Percentiles rank a stretch among this genome's conserved stretches.
Evolutionary conservation across 2,888 invertebrate genomes (phyloP).

Genomic region (Strigamia crassipes): DNA sequence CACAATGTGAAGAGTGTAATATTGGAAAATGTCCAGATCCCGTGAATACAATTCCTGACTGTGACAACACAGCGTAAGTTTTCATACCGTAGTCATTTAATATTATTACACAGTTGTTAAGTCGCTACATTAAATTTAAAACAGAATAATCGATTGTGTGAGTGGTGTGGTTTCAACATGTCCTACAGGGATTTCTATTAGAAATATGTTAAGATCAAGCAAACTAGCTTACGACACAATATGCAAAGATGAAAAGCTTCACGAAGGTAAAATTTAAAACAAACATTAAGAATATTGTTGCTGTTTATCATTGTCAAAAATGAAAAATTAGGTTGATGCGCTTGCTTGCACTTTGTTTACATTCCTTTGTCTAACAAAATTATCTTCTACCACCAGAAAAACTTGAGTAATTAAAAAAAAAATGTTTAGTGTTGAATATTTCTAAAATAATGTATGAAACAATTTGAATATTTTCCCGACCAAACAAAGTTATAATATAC

Average conservation of each 20-base stretch:
- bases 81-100: neutral
- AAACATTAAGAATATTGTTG: neutral
- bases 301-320: no score
- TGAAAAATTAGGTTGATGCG: neutral
- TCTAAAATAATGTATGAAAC: no score
- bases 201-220: neutral
- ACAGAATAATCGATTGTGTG: neutral
- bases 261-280: neutral
- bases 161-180: neutral
- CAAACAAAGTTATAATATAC: no score
- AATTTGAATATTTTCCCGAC: no score
- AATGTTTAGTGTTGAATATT: no score
- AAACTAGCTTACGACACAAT: neutral
- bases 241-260: neutral
- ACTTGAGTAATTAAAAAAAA: no score
- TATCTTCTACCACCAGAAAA: no score
- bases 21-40: neutral
- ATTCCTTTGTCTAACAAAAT: no score
- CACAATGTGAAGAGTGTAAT: neutral
- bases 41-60: neutral
- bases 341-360: no score
- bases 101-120: neutral
- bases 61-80: neutral
- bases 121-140: no score
- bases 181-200: neutral